Percentiles rank a stretch among this genome's conserved stretches.
These are phyloP conservation scores for Drosophila oshimai DNA, from an alignment of 1,140 invertebrate genomes.

Conservation along the genomic window DNA sequence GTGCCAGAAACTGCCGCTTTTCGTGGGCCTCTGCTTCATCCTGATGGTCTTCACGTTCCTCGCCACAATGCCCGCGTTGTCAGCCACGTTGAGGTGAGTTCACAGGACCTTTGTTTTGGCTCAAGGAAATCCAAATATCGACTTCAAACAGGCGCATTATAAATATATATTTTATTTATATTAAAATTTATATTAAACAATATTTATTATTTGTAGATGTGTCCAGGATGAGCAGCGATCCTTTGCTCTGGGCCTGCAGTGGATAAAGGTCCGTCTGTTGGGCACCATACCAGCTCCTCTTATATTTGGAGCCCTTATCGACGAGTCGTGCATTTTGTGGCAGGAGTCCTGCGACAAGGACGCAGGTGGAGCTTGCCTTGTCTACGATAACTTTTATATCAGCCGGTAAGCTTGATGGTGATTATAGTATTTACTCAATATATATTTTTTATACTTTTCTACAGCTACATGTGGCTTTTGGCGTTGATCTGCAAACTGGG, in stretches of 20 bases:
- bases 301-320: slow-evolving; percentile 92
- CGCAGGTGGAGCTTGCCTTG: slow-evolving; percentile 85
- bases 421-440: neutral
- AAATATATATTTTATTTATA: neutral
- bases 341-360: slow-evolving; percentile 85
- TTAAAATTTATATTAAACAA: neutral
- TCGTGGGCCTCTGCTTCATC: slow-evolving; percentile 87
- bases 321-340: slow-evolving; percentile 92
- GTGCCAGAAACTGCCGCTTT: slow-evolving; percentile 87
- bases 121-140: too few species aligned
- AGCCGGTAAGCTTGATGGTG: slow-evolving; percentile 84
- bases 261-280: slow-evolving; percentile 90
- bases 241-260: slow-evolving; percentile 93
- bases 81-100: slow-evolving; percentile 88
- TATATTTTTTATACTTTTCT: neutral
- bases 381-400: slow-evolving; percentile 88
- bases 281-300: slow-evolving; percentile 94
- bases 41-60: slow-evolving; percentile 90
- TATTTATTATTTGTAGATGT: slow-evolving; percentile 84
- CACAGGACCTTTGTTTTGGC: too few species aligned
- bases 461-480: slow-evolving; percentile 87
- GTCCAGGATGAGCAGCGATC: slow-evolving; percentile 92
- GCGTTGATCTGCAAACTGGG: slow-evolving; percentile 86
- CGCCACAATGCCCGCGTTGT: slow-evolving; percentile 90
- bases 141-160: too few species aligned